Evolutionary conservation across 1,140 invertebrate species (phyloP), one percentile per base, ranked within the genome.

Genomic region (Trichomalopsis sarcophagae): DNA sequence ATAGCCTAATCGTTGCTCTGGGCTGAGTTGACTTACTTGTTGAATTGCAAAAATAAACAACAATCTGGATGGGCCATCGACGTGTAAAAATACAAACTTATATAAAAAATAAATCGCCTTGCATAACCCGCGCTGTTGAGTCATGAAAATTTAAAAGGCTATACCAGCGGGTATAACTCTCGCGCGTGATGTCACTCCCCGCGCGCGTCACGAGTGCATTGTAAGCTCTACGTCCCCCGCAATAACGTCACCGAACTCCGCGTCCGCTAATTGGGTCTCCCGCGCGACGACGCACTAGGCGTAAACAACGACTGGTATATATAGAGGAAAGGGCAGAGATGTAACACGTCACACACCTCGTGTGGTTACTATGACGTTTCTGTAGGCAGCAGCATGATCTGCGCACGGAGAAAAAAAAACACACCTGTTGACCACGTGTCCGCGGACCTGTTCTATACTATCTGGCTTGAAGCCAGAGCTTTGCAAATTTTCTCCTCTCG

Each of bases 381-480:
- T 62, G 27, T 27, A 62, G 5, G 21, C 21, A 44, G 21, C 21
- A 62, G 55, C 17, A 62, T 7, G 55, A 62, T 62, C 2, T 62
- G 4, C 55, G 55, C 5, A 27, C 27, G 21, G 23, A 47, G 30
- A 30, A 78, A 62, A 79, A 55, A 80, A 80, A 40, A 68, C 27
- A 44, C 79, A 81, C 79, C 79, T 81, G 79, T 81, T 81, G 66
- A 14, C 66, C 79, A 81, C 62, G 66, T 81, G 66, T 11, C 0
- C 5, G 36, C 27, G n/a, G 10, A 30, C 66, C 27, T 44, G 40
- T 7, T 44, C 40, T 44, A 7, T 44, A 44, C n/a, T 33, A 36
- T n/a, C 14, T 71, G 79, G 79, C 79, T 0, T 9, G 2, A 11
- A 0, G 76, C 76, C 76, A 78, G 27, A 14, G 3, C 21, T 23